These are phyloP conservation scores for Cryptophagus acutangulus DNA, from an alignment of 2,888 invertebrate genomes.

Conservation along the genomic window DNA sequence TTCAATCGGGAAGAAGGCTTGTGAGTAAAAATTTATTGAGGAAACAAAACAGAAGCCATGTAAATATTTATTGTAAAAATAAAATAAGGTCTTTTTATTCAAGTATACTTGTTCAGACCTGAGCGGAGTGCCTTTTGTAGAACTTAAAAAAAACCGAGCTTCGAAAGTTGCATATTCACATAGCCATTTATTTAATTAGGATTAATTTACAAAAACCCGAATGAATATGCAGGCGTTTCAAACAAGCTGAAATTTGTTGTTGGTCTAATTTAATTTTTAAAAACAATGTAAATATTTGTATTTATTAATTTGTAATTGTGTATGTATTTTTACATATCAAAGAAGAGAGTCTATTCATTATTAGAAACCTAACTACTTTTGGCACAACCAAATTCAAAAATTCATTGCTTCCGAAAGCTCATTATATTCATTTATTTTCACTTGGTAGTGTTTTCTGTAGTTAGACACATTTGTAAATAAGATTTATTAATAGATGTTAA, in stretches of 20 bases:
- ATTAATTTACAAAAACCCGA: no score
- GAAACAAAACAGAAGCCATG: no score
- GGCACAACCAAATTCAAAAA: conserved; percentile 29
- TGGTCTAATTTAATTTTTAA: conserved; percentile 28
- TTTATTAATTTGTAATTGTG: conserved; percentile 31
- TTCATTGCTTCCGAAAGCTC: conserved; percentile 5
- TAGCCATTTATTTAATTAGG: no score
- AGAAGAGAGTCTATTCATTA: conserved; percentile 19
- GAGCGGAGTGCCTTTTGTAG: conserved; percentile 45
- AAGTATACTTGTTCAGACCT: conserved; percentile 39
- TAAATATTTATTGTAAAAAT: no score
- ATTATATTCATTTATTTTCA: no score
- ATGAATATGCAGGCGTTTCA: no score
- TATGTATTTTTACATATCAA: conserved; percentile 43
- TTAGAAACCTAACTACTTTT: conserved; percentile 32
- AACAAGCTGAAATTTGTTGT: no score
- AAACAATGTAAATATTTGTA: conserved; percentile 33
- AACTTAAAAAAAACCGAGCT: no score
- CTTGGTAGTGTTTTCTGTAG: conserved; percentile 35
- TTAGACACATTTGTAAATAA: conserved; percentile 44
- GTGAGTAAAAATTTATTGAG: no score
- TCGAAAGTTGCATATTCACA: no score
- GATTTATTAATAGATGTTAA: conserved; percentile 42
- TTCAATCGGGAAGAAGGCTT: no score
- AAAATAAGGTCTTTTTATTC: no score